These are phyloP conservation scores for Drosophila nr. perissopoda DNA, from an alignment of 2,888 invertebrate genomes.

Conservation along the genomic window DNA sequence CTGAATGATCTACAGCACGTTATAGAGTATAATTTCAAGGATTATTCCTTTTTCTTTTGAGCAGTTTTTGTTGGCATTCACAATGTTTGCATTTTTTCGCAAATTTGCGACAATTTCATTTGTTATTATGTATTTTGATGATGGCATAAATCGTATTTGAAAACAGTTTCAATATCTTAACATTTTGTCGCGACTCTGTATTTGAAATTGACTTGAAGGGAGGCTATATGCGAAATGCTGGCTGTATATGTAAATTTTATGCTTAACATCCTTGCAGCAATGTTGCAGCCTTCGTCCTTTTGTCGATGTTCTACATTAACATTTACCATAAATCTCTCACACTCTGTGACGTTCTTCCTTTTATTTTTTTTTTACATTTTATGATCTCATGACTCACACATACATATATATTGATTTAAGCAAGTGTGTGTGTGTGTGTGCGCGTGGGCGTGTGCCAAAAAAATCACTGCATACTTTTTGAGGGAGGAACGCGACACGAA, in stretches of 20 bases:
- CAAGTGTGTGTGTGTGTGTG: slow-evolving; percentile 13
- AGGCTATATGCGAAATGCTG: not conserved
- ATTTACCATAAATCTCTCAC: slow-evolving; percentile 53
- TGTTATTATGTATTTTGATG: slow-evolving; percentile 41
- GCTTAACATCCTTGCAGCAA: not conserved
- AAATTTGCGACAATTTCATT: slow-evolving; percentile 46
- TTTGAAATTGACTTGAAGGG: slow-evolving; percentile 38
- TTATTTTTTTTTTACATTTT: slow-evolving; percentile 52
- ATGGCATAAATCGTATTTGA: slow-evolving; percentile 56
- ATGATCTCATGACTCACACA: slow-evolving; percentile 48
- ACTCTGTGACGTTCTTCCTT: slow-evolving; percentile 13
- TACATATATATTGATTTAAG: slow-evolving; percentile 40
- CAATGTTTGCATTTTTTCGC: slow-evolving; percentile 8
- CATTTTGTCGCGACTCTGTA: not conserved
- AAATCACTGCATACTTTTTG: slow-evolving; percentile 50
- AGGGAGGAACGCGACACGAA: slow-evolving; percentile 21
- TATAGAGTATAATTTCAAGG: not conserved
- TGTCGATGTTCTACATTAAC: slow-evolving; percentile 37
- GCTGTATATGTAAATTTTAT: slow-evolving; percentile 2
- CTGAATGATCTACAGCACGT: not conserved
- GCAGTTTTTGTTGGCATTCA: not conserved
- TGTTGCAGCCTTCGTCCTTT: slow-evolving; percentile 2
- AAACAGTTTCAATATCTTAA: slow-evolving; percentile 36
- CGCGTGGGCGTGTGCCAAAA: slow-evolving; percentile 31
- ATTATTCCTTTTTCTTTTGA: not conserved